phyloP scores from a whole-genome alignment of 2,797 vertebrate genomes.

The Gymnoscopelus microlampas region DNA sequence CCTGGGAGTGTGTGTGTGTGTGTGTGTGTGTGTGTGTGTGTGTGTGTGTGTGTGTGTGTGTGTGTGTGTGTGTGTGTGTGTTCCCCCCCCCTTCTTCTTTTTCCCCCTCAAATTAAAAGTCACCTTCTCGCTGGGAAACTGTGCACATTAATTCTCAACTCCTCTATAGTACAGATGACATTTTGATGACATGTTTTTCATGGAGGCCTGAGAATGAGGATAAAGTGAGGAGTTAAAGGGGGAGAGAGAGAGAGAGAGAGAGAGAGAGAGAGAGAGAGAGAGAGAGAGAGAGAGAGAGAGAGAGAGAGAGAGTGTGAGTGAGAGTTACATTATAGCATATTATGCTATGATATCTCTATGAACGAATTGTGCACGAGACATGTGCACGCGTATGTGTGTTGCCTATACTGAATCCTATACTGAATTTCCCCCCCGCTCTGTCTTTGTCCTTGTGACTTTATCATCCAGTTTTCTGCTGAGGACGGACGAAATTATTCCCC shows the following conservation, averaged over 20 bases:
- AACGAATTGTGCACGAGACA: too few species aligned
- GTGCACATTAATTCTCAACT: constrained; percentile 1
- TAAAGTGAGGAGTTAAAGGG: too few species aligned
- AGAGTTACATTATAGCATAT: background rate
- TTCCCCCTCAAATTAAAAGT: background rate
- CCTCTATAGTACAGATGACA: background rate
- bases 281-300: background rate
- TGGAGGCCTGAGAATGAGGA: too few species aligned
- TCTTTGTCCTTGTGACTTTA: constrained; percentile 32
- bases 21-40: too few species aligned
- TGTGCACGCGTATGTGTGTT: background rate
- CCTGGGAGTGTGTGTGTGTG: background rate
- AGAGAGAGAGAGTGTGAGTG: background rate
- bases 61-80: background rate
- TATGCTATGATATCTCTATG: too few species aligned
- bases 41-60: too few species aligned
- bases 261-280: background rate
- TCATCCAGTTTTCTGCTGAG: constrained; percentile 18
- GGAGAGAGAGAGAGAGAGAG: background rate
- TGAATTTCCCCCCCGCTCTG: background rate
- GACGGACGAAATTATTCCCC: background rate
- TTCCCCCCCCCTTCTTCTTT: background rate
- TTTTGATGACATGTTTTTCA: too few species aligned
- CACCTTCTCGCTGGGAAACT: background rate
- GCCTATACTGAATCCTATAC: too few species aligned